Conservation (phyloP, 2,888 invertebrate genomes). For the Mayetiola destructor region DNA sequence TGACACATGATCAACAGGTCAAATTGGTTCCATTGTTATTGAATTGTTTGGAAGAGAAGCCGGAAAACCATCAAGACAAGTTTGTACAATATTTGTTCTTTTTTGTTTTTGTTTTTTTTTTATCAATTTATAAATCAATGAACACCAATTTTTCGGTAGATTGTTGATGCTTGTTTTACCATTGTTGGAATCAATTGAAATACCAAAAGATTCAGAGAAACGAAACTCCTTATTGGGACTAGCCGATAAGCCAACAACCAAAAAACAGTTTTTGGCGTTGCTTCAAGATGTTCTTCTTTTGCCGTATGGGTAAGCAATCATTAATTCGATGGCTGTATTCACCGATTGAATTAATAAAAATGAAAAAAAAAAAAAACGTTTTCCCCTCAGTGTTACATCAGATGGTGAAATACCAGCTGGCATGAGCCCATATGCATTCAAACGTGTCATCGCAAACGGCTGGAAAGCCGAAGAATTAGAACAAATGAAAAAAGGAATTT, state of each 20-base stretch:
- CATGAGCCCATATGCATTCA: conserved; percentile 60
- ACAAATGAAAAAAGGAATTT: conserved; percentile 59
- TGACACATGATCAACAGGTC: conserved; percentile 58
- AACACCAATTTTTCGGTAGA: conserved; percentile 36
- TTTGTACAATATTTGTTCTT: conserved; percentile 25
- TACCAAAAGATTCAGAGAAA: conserved; percentile 45
- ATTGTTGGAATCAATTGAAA: conserved; percentile 54
- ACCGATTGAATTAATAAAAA: not conserved
- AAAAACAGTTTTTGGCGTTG: conserved; percentile 46
- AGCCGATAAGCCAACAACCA: conserved; percentile 49
- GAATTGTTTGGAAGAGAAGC: conserved; percentile 63
- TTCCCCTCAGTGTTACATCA: conserved; percentile 24
- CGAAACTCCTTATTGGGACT: conserved; percentile 50
- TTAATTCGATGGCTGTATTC: conserved; percentile 3
- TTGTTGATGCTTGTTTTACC: conserved; percentile 68
- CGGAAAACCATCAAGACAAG: conserved; percentile 73
- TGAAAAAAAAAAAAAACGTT: not conserved
- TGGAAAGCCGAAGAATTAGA: conserved; percentile 69
- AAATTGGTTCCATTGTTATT: conserved; percentile 59
- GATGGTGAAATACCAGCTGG: conserved; percentile 49
- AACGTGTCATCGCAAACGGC: conserved; percentile 57
- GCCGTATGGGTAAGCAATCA: conserved; percentile 59
- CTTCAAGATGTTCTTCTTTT: conserved; percentile 70
- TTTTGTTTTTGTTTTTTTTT: not conserved
- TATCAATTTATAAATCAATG: not conserved